Percentiles rank a stretch among this genome's conserved stretches.
These are phyloP conservation scores for Progne subis DNA, from an alignment of 2,113 vertebrate species.

Conservation along the genomic window DNA sequence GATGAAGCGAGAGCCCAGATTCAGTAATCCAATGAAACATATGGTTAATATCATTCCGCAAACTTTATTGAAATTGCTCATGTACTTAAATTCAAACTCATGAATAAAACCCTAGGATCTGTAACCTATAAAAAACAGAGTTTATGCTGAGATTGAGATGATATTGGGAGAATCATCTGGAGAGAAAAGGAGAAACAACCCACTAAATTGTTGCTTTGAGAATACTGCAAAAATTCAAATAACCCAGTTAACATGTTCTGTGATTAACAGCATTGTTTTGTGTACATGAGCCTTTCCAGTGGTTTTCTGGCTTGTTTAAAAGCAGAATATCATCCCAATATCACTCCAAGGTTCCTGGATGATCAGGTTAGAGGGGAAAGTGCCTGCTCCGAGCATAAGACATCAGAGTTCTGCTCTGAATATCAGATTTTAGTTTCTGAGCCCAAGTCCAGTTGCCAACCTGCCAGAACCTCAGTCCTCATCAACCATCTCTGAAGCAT, in stretches of 20 bases:
- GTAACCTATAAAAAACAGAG: neutral
- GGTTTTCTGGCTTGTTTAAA: slow-evolving; percentile 30
- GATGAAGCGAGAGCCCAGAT: neutral
- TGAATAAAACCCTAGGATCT: neutral
- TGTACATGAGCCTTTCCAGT: neutral
- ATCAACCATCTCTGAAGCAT: neutral
- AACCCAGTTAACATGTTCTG: neutral
- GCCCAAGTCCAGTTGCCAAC: neutral
- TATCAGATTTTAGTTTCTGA: slow-evolving; percentile 8
- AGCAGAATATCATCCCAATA: neutral
- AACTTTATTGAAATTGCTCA: neutral
- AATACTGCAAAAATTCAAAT: slow-evolving; percentile 18
- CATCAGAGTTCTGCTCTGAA: slow-evolving; percentile 47
- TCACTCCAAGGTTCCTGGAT: neutral
- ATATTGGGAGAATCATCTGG: neutral
- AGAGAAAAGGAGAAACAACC: neutral
- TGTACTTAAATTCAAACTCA: neutral
- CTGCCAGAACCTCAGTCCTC: slow-evolving; percentile 19
- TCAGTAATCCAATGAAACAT: neutral
- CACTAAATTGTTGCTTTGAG: neutral
- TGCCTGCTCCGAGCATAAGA: neutral
- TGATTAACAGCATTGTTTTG: neutral
- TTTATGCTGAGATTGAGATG: neutral
- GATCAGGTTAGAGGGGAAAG: neutral
- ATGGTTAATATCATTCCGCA: neutral